phyloP scores from a whole-genome alignment of 2,888 invertebrate species.

The Plusia festucae region DNA sequence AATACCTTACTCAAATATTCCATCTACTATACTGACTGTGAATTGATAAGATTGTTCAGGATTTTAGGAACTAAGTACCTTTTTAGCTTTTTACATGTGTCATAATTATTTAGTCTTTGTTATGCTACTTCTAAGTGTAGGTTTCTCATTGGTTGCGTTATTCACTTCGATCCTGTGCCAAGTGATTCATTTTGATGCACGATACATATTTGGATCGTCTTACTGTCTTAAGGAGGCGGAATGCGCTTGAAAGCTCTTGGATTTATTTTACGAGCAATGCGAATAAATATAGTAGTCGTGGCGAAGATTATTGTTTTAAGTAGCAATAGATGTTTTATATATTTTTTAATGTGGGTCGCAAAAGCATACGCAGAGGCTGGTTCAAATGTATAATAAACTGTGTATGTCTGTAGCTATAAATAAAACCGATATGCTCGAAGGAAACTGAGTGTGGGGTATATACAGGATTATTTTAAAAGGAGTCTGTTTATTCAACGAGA shows the following conservation, averaged over 20 bases:
- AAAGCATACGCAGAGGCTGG: not conserved
- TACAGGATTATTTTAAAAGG: too few relatives aligned
- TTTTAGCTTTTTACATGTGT: not conserved
- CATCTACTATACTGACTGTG: not conserved
- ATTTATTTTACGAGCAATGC: not conserved
- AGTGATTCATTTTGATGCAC: conserved; percentile 4
- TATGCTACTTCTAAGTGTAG: not conserved
- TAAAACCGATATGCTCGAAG: not conserved
- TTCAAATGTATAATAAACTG: not conserved
- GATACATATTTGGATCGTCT: conserved; percentile 1
- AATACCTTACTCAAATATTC: conserved; percentile 6
- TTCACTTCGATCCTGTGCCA: conserved; percentile 1
- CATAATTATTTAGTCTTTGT: not conserved
- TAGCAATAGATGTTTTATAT: too few relatives aligned
- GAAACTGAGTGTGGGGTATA: not conserved
- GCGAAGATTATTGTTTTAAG: too few relatives aligned
- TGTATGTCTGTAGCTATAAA: not conserved
- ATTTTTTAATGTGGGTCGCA: too few relatives aligned
- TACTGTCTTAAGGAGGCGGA: not conserved
- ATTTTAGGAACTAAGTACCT: not conserved
- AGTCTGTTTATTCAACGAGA: too few relatives aligned
- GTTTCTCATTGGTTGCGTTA: not conserved
- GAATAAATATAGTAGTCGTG: not conserved
- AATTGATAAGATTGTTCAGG: not conserved
- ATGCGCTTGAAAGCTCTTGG: conserved; percentile 1